Conservation (phyloP, 2,888 invertebrate species). For the Mylabris sibirica region DNA sequence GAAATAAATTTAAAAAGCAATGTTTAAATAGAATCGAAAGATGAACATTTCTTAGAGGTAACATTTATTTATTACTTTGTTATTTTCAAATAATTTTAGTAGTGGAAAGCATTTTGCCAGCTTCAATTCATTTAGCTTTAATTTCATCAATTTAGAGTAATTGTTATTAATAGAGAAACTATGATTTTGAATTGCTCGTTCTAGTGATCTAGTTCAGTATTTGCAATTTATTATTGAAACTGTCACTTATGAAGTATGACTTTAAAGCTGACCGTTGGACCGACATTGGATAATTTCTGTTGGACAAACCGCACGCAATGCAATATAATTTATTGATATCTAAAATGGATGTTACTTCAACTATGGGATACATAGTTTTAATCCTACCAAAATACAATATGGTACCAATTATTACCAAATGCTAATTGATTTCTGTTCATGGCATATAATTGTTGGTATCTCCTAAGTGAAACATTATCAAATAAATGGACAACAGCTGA, state of each 20-base stretch:
- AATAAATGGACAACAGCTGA: neutral
- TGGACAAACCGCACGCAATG: slow-evolving; percentile 7
- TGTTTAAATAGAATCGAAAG: too few species aligned
- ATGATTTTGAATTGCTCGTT: neutral
- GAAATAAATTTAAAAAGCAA: too few species aligned
- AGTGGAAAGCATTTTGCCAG: too few species aligned
- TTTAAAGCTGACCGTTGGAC: slow-evolving; percentile 10
- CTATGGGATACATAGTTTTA: slow-evolving; percentile 3
- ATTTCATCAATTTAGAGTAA: neutral
- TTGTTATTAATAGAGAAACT: neutral
- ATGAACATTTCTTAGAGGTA: neutral
- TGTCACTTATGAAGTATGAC: slow-evolving; percentile 12
- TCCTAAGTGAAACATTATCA: neutral
- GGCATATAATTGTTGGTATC: neutral
- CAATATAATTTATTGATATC: slow-evolving; percentile 6
- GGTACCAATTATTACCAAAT: slow-evolving; percentile 7
- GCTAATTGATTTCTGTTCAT: slow-evolving; percentile 5
- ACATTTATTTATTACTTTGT: neutral
- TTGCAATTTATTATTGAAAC: neutral
- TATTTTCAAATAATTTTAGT: neutral
- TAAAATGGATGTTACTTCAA: neutral
- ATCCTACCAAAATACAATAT: neutral
- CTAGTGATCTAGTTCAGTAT: neutral
- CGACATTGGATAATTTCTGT: slow-evolving; percentile 11
- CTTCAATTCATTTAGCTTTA: neutral